Conservation (phyloP, 2,113 vertebrate genomes). For the Daphoenositta chrysoptera region DNA sequence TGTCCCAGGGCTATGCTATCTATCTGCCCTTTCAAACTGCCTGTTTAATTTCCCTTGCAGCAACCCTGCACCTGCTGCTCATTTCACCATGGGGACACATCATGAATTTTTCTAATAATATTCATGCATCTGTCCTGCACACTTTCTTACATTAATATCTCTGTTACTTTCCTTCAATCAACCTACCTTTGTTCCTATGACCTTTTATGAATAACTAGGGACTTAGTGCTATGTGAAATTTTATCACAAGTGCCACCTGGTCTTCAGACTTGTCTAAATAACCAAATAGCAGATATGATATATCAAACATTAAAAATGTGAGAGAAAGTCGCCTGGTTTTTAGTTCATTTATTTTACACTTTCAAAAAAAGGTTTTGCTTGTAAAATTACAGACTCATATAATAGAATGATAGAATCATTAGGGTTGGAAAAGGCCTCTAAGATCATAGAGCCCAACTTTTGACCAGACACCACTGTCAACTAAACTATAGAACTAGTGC, state of each 20-base stretch:
- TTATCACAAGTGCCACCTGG: neutral
- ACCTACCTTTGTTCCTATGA: neutral
- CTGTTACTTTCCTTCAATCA: conserved; percentile 11
- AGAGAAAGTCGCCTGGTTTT: neutral
- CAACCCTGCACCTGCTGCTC: conserved; percentile 24
- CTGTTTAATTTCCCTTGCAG: neutral
- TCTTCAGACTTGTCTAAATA: neutral
- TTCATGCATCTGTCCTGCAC: neutral
- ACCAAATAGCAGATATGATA: neutral
- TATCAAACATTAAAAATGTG: neutral
- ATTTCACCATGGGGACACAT: neutral
- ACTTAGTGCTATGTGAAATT: neutral
- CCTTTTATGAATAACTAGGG: neutral
- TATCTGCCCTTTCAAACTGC: conserved; percentile 15
- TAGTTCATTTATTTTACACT: neutral
- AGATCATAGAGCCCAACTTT: neutral
- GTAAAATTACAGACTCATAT: neutral
- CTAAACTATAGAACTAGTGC: neutral
- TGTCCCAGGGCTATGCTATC: conserved; percentile 20
- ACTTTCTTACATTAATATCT: neutral
- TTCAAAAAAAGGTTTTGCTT: neutral
- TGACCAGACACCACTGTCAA: neutral
- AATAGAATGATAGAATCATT: neutral
- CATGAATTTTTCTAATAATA: conserved; percentile 17
- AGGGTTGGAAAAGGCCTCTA: neutral